Conservation (phyloP, 1,140 invertebrate genomes). For the Musca domestica region DNA sequence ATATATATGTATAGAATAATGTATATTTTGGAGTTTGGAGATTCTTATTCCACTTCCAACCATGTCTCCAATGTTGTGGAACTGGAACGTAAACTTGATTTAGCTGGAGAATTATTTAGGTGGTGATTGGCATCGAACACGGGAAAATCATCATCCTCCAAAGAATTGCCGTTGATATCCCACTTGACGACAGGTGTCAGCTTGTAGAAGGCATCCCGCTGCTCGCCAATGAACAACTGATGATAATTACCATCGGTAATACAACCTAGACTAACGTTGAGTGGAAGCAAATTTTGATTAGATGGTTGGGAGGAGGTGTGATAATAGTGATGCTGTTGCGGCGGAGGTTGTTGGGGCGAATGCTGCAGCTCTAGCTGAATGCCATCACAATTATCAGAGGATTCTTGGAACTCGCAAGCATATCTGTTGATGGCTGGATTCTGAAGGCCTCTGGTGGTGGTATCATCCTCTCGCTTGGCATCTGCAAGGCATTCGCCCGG, state of each 20-base stretch:
- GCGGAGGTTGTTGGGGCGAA: too few relatives aligned
- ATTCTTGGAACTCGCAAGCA: neutral
- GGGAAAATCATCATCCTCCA: slow-evolving; percentile 39
- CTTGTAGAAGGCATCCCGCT: slow-evolving; percentile 23
- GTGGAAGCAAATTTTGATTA: slow-evolving; percentile 27
- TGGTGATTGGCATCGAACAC: slow-evolving; percentile 9
- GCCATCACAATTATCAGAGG: neutral
- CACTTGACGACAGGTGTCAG: slow-evolving; percentile 44
- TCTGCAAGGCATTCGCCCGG: too few relatives aligned
- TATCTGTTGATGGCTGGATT: too few relatives aligned
- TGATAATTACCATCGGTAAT: slow-evolving; percentile 43
- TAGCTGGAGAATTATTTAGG: slow-evolving; percentile 32
- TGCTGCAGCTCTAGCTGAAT: neutral
- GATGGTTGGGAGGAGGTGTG: too few relatives aligned
- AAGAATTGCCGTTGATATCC: slow-evolving; percentile 50
- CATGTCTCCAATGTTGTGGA: slow-evolving; percentile 51
- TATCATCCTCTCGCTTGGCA: too few relatives aligned
- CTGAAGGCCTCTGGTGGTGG: slow-evolving; percentile 7
- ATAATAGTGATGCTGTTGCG: too few relatives aligned
- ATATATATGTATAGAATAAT: too few relatives aligned
- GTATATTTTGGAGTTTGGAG: too few relatives aligned
- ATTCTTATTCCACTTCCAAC: slow-evolving; percentile 39
- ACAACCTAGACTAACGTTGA: slow-evolving; percentile 43
- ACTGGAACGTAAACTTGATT: slow-evolving; percentile 49
- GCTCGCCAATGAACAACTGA: slow-evolving; percentile 32